A percentile compares a stretch with the other conserved stretches of the same genome.
Evolutionary conservation across 2,888 invertebrate species (phyloP).

Genomic region (Hipparchia semele): DNA sequence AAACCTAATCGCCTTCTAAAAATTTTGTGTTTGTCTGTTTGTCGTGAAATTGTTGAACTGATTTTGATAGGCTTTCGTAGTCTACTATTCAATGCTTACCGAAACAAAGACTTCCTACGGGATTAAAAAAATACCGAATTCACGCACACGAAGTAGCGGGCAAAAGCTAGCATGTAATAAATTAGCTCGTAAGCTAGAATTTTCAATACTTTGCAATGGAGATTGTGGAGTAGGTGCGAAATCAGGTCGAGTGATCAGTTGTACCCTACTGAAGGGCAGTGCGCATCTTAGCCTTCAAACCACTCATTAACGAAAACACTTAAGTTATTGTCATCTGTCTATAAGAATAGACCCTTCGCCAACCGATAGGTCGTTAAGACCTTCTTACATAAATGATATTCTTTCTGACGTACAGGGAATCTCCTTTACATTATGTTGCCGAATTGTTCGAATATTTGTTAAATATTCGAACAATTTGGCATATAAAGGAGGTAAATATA

Average conservation of each 20-base stretch:
- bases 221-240: slow-evolving; percentile 40
- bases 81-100: no score
- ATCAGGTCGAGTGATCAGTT: slow-evolving; percentile 64
- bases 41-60: no score
- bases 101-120: no score
- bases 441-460: no score
- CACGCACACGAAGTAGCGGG: background rate
- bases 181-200: slow-evolving; percentile 13
- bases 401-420: background rate
- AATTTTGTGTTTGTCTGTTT: no score
- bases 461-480: no score
- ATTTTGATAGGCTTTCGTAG: no score
- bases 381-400: slow-evolving; percentile 1
- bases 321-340: slow-evolving; percentile 50
- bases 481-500: no score
- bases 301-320: slow-evolving; percentile 60
- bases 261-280: slow-evolving; percentile 56
- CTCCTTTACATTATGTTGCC: no score
- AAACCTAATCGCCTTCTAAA: no score
- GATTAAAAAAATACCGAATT: no score
- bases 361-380: slow-evolving; percentile 17
- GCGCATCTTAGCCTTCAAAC: slow-evolving; percentile 60
- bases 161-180: background rate
- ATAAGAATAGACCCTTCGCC: slow-evolving; percentile 28
- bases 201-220: slow-evolving; percentile 37